These are phyloP conservation scores for Spialia ferax DNA, from an alignment of 2,888 invertebrate genomes.

Conservation along the genomic window DNA sequence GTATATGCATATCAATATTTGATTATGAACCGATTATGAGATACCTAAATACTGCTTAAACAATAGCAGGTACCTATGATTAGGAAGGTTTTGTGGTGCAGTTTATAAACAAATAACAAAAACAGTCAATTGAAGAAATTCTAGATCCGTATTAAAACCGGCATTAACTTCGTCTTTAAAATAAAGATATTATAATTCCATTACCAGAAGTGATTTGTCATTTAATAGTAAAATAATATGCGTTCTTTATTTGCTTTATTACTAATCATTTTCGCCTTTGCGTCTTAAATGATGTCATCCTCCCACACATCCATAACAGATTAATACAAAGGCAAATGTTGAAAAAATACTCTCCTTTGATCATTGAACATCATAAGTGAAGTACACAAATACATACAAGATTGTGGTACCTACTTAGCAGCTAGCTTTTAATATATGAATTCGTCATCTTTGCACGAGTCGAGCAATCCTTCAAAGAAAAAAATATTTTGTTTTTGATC, in stretches of 20 bases:
- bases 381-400: conserved; percentile 20
- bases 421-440: conserved; percentile 6
- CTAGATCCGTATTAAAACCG: not conserved
- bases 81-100: not conserved
- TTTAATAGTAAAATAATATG: conserved; percentile 40
- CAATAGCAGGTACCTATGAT: no score
- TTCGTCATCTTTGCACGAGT: conserved; percentile 7
- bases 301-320: conserved; percentile 31
- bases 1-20: no score
- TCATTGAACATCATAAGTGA: conserved; percentile 16
- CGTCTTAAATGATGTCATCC: conserved; percentile 46
- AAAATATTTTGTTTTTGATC: not conserved
- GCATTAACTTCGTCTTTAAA: not conserved
- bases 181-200: conserved; percentile 18
- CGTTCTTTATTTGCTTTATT: conserved; percentile 74
- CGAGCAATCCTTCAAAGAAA: conserved; percentile 5
- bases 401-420: no score
- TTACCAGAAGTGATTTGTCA: conserved; percentile 14
- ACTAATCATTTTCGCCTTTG: conserved; percentile 66
- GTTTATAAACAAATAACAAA: not conserved
- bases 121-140: not conserved
- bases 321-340: conserved; percentile 14
- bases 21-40: no score
- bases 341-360: conserved; percentile 38
- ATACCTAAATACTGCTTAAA: no score